Conservation (phyloP, 2,797 vertebrate genomes). For the Sebastes taczanowskii region DNA sequence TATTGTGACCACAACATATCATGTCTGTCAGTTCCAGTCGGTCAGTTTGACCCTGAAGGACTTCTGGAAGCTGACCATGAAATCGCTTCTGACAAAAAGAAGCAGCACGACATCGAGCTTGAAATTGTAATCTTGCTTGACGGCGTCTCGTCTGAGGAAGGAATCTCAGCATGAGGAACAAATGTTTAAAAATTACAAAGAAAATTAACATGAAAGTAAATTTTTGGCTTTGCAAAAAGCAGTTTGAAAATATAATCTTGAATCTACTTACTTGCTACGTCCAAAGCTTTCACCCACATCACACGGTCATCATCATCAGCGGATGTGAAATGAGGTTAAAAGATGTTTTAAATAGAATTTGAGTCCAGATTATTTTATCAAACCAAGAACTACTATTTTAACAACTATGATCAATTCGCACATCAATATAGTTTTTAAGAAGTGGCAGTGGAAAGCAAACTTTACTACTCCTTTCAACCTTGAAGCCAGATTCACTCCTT, state of each 20-base stretch:
- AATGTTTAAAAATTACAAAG: not conserved
- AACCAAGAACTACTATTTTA: not conserved
- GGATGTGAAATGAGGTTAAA: too few relatives aligned
- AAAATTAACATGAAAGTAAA: not conserved
- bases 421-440: too few relatives aligned
- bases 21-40: slow-evolving; percentile 11
- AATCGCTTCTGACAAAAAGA: slow-evolving; percentile 3
- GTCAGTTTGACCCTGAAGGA: slow-evolving; percentile 33
- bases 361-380: not conserved
- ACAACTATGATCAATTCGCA: too few relatives aligned
- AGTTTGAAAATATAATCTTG: not conserved
- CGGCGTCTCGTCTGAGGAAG: not conserved
- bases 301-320: too few relatives aligned
- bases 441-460: too few relatives aligned
- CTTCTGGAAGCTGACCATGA: not conserved
- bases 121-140: not conserved
- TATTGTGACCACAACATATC: slow-evolving; percentile 8
- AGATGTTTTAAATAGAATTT: not conserved
- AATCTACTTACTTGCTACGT: not conserved
- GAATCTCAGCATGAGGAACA: not conserved
- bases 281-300: not conserved
- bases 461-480: too few relatives aligned
- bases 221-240: not conserved
- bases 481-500: too few relatives aligned
- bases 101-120: not conserved